Evolutionary conservation across 92 coral and sea anemone species (phyloP).

Genomic region (Muricea muricata): DNA sequence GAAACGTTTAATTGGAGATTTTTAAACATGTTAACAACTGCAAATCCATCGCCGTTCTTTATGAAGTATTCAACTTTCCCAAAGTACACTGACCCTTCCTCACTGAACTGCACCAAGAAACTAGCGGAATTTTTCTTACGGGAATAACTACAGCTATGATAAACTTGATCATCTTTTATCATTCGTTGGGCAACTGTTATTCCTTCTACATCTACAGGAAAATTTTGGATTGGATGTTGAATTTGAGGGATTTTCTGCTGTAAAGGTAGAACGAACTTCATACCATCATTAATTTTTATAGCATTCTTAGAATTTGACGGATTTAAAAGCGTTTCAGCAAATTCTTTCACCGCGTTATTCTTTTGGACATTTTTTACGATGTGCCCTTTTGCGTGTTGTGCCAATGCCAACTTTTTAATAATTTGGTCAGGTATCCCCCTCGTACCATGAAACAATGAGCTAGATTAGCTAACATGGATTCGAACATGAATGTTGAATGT

Average conservation of each 20-base stretch:
- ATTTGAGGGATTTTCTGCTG: too few relatives aligned
- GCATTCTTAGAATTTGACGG: slow-evolving; percentile 23
- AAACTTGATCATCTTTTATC: slow-evolving; percentile 54
- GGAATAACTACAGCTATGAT: slow-evolving; percentile 63
- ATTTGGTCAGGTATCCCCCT: slow-evolving; percentile 78
- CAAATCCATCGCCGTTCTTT: slow-evolving; percentile 59
- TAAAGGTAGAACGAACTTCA: slow-evolving; percentile 53
- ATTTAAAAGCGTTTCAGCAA: slow-evolving; percentile 31
- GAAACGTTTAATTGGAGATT: slow-evolving; percentile 53
- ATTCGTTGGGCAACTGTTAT: slow-evolving; percentile 4
- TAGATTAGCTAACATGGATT: slow-evolving; percentile 74
- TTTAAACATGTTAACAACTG: too few relatives aligned
- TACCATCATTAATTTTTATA: slow-evolving; percentile 50
- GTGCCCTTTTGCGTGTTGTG: slow-evolving; percentile 63
- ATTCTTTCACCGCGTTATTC: slow-evolving; percentile 56
- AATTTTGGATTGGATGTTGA: slow-evolving; percentile 33
- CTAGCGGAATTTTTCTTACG: slow-evolving; percentile 64
- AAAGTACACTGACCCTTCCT: slow-evolving; percentile 26
- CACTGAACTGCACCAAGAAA: slow-evolving; percentile 51
- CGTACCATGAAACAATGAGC: slow-evolving; percentile 75
- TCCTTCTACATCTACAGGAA: slow-evolving; percentile 35
- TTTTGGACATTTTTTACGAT: slow-evolving; percentile 33
- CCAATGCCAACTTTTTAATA: slow-evolving; percentile 55
- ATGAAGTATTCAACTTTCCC: slow-evolving; percentile 68
- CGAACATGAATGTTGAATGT: slow-evolving; percentile 73